Percentiles rank a stretch among this genome's conserved stretches.
Conservation (phyloP, 2,113 vertebrate species). For the Carlito syrichta region DNA sequence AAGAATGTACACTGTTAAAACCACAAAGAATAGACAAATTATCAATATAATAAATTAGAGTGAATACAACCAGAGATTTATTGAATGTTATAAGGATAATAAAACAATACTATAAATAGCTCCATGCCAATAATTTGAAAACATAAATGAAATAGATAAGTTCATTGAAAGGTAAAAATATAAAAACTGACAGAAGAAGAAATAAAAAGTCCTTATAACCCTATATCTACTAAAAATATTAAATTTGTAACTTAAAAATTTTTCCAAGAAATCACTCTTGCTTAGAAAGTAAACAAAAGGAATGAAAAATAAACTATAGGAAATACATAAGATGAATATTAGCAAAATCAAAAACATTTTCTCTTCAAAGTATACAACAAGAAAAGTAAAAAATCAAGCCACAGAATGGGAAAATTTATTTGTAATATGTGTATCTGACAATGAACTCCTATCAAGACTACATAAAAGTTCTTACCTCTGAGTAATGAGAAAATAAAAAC, state of each 20-base stretch:
- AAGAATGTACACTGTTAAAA: background rate
- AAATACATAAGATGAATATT: background rate
- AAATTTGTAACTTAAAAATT: background rate
- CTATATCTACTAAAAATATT: background rate
- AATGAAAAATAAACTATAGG: background rate
- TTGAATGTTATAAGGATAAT: background rate
- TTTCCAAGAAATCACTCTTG: background rate
- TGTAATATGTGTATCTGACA: background rate
- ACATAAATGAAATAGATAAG: background rate
- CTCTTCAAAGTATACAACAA: background rate
- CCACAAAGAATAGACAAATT: background rate
- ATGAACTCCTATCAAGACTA: background rate
- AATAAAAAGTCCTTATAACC: background rate
- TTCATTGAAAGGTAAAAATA: background rate
- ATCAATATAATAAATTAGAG: background rate
- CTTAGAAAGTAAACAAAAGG: background rate
- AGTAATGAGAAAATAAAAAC: background rate
- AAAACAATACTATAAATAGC: background rate
- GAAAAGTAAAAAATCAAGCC: background rate
- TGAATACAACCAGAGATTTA: background rate
- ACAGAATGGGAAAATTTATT: background rate
- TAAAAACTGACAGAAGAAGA: background rate
- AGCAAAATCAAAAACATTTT: background rate
- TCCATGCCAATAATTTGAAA: background rate
- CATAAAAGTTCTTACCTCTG: background rate